Percentiles rank a stretch among this genome's conserved stretches.
phyloP scores from a whole-genome alignment of 2,888 invertebrate genomes.

The Boloria euphrosyne region DNA sequence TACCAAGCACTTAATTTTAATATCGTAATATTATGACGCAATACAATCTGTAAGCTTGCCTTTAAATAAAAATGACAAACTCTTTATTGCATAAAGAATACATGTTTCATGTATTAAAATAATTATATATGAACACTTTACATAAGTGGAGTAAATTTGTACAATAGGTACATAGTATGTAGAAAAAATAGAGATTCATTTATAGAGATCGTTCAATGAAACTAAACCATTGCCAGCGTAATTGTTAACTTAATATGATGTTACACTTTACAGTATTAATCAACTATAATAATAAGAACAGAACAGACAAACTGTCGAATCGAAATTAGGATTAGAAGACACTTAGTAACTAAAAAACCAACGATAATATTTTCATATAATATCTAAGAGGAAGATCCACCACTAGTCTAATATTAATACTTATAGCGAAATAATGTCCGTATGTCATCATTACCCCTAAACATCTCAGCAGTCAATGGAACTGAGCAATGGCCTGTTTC shows the following conservation, averaged over 20 bases:
- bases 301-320: not conserved
- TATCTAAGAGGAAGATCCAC: constrained; percentile 18
- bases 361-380: constrained; percentile 17
- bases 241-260: constrained; percentile 15
- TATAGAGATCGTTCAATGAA: constrained; percentile 80
- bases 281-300: constrained; percentile 13
- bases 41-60: constrained; percentile 34
- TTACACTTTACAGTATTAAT: constrained; percentile 10
- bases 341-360: constrained; percentile 17
- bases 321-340: not conserved
- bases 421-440: constrained; percentile 14
- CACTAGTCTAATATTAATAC: constrained; percentile 16
- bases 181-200: constrained; percentile 83
- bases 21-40: constrained; percentile 25
- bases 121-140: constrained; percentile 73
- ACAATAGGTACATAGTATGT: constrained; percentile 78
- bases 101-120: constrained; percentile 50
- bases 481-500: constrained; percentile 78
- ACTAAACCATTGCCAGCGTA: constrained; percentile 72
- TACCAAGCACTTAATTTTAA: constrained; percentile 46
- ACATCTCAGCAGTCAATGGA: constrained; percentile 26
- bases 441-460: constrained; percentile 11
- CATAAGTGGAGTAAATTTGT: constrained; percentile 76
- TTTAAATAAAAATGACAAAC: constrained; percentile 34
- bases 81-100: constrained; percentile 31